phyloP scores from a whole-genome alignment of 23 tunicate species.

The Corella eumyota region DNA sequence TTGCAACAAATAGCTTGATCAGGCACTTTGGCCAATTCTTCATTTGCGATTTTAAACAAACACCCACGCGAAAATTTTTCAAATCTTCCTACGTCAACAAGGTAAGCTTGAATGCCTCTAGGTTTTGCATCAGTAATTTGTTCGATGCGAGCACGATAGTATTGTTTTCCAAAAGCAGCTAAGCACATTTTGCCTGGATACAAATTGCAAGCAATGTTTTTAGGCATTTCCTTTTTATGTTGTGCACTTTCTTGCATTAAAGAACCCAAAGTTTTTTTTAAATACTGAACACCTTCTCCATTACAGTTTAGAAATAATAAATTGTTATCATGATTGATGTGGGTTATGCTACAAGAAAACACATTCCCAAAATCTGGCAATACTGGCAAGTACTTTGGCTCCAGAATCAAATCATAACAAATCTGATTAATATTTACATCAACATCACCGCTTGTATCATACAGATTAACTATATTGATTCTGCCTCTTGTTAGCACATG shows the following conservation, averaged over 20 bases:
- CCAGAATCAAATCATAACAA: conserved; percentile 12
- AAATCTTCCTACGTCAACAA: conserved; percentile 26
- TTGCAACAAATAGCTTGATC: conserved; percentile 47
- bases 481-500: conserved; percentile 7
- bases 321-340: conserved; percentile 11
- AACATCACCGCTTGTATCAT: conserved; percentile 8
- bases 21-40: conserved; percentile 20
- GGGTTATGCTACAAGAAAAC: background rate
- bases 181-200: conserved; percentile 36
- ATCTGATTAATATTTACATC: conserved; percentile 18
- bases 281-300: conserved; percentile 31
- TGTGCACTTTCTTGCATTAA: conserved; percentile 1
- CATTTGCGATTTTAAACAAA: conserved; percentile 27
- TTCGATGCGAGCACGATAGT: conserved; percentile 19
- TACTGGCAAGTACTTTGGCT: conserved; percentile 10
- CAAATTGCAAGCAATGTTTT: conserved; percentile 6
- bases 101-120: conserved; percentile 16
- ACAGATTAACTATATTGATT: conserved; percentile 19
- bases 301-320: conserved; percentile 9
- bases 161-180: background rate
- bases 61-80: conserved; percentile 1
- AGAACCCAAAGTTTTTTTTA: conserved; percentile 3
- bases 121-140: conserved; percentile 6
- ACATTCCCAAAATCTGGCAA: conserved; percentile 4
- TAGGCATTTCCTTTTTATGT: background rate